These are phyloP conservation scores for Catagonus wagneri DNA, from an alignment of 2,113 vertebrate species.

Conservation along the genomic window DNA sequence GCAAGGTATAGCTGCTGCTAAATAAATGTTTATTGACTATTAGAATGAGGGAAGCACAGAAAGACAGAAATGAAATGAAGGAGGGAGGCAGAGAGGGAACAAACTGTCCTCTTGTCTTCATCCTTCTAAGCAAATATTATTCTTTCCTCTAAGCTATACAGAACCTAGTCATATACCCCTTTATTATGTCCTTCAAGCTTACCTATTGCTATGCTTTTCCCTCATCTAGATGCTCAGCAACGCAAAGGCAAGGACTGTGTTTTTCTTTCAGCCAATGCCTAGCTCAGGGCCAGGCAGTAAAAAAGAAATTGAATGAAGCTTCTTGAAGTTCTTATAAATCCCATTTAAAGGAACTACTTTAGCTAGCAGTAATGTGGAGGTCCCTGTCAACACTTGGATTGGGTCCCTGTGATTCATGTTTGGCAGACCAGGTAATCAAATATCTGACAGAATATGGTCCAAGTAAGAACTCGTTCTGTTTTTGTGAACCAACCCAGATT, in stretches of 20 bases:
- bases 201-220: not conserved
- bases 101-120: not conserved
- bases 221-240: not conserved
- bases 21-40: not conserved
- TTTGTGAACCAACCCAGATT: not conserved
- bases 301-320: not conserved
- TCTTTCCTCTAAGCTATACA: not conserved
- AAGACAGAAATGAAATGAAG: not conserved
- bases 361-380: not conserved
- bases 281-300: not conserved
- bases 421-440: slow-evolving; percentile 34
- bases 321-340: not conserved
- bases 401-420: not conserved
- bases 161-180: not conserved
- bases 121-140: not conserved
- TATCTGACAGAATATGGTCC: not conserved
- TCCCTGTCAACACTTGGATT: not conserved
- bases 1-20: not conserved
- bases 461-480: not conserved
- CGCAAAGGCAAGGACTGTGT: not conserved
- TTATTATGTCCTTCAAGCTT: not conserved
- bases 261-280: not conserved
- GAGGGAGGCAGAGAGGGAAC: not conserved
- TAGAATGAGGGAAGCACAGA: not conserved
- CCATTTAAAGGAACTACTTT: not conserved